Percentiles rank a stretch among this genome's conserved stretches.
Evolutionary conservation across 2,113 vertebrate genomes (phyloP).

Genomic region (Bos indicus): DNA sequence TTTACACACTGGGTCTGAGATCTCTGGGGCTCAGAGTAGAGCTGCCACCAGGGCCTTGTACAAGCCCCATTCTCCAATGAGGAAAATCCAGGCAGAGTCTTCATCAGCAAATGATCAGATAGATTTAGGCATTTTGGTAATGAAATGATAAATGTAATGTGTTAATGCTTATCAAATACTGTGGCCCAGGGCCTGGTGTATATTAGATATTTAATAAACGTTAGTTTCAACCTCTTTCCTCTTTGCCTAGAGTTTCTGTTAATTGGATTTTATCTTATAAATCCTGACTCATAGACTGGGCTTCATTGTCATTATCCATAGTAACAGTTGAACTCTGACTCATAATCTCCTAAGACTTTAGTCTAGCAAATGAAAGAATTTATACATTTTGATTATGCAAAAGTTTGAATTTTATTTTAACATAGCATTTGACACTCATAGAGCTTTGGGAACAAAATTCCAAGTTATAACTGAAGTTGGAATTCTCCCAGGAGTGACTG

Average conservation of each 20-base stretch:
- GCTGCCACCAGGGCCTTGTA: not conserved
- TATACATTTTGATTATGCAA: not conserved
- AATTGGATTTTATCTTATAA: not conserved
- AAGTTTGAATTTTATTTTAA: not conserved
- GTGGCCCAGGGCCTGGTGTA: not conserved
- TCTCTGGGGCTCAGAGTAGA: not conserved
- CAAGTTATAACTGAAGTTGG: not conserved
- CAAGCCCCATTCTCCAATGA: not conserved
- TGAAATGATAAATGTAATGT: not conserved
- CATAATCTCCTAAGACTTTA: not conserved
- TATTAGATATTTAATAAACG: conserved; percentile 27
- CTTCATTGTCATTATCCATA: not conserved
- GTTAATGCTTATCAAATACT: conserved; percentile 4
- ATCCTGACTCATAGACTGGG: not conserved
- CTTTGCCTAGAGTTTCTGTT: conserved; percentile 26
- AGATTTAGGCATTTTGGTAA: not conserved
- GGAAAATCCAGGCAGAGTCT: not conserved
- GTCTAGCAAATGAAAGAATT: not conserved
- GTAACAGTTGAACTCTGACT: not conserved
- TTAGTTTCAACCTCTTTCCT: not conserved
- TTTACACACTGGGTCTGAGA: not conserved
- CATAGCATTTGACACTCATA: not conserved
- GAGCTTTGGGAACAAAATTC: not conserved
- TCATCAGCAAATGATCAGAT: not conserved
- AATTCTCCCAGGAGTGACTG: not conserved